Base-by-base conservation (phyloP, 2,113 vertebrate genomes). In the Sardina pilchardus region DNA sequence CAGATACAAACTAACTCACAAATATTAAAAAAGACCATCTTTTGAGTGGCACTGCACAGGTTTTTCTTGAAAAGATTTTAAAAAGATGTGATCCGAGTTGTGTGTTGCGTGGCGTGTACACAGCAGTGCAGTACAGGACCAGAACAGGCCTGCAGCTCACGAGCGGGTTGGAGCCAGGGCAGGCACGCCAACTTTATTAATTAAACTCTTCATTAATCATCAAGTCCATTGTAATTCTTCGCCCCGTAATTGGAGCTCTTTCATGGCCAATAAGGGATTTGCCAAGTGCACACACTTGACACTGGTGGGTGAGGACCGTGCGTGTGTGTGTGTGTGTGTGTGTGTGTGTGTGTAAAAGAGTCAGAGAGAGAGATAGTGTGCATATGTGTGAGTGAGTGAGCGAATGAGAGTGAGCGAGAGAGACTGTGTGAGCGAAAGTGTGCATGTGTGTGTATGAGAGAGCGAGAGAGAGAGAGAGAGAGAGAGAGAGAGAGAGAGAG, bases 121-220 rank as follows among this genome's bases (percentile, higher is more conserved):
- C 26, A 10, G 14, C n/a, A 71, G 8, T 34, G 3, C 63, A 5
- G 34, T 34, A 10, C 63, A 71, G 71, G 8, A 71, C 26, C 63
- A 5, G 34, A 71, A 10, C 63, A 71, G 71, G 71, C 30, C 71
- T 34, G 71, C 30, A 14, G 30, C 36, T 16, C 81, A 43, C 47
- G 63, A 42, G 80, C 12, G 63, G 71, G 80, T 10, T 48, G 2
- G 19, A 21, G 85, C 75, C 87, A 86, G 44, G 4, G 34, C 14
- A 39, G 7, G 82, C 17, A 39, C 50, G 85, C 80, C 78, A 34
- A 67, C 56, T 81, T 26, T 82, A 89, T 90, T 90, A 86, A 88
- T 86, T 88, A 50, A 88, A 86, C 45, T 84, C 84, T 85, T 85
- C 75, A 47, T 88, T 90, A 86, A 85, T 85, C 81, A 84, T 85